A percentile compares a stretch with the other conserved stretches of the same genome.
These are phyloP conservation scores for Zosterops lateralis DNA, from an alignment of 2,113 vertebrate genomes.

Conservation along the genomic window DNA sequence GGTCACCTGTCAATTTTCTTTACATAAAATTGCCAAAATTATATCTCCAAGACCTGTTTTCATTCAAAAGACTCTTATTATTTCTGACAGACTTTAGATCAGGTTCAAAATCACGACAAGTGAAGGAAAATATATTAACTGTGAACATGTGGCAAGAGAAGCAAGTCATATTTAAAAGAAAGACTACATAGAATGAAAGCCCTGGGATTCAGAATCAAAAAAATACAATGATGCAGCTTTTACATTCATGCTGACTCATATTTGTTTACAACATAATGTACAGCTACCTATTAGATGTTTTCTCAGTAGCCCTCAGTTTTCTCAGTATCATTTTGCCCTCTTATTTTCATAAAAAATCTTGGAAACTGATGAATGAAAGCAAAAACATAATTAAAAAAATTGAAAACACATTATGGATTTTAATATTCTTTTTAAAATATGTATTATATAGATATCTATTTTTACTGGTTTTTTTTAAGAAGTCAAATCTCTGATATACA, in stretches of 20 bases:
- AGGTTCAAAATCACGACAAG: neutral
- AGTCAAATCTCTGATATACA: neutral
- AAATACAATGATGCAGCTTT: neutral
- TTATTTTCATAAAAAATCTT: neutral
- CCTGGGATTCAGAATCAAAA: neutral
- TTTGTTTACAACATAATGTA: neutral
- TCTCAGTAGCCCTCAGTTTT: neutral
- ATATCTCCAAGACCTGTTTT: neutral
- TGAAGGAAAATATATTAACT: neutral
- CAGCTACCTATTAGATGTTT: neutral
- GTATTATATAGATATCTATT: neutral
- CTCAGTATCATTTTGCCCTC: neutral
- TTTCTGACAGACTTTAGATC: neutral
- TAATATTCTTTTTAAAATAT: neutral
- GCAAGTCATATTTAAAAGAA: neutral
- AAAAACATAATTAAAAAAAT: neutral
- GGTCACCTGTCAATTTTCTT: neutral
- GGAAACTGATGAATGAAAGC: neutral
- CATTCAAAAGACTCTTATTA: neutral
- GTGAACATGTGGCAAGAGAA: neutral
- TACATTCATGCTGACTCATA: fast-evolving
- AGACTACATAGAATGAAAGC: neutral
- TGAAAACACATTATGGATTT: neutral
- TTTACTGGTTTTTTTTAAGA: neutral
- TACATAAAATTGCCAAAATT: neutral